Evolutionary conservation across 2,888 invertebrate species (phyloP).

Genomic region (Mesodorylaimus sp.): DNA sequence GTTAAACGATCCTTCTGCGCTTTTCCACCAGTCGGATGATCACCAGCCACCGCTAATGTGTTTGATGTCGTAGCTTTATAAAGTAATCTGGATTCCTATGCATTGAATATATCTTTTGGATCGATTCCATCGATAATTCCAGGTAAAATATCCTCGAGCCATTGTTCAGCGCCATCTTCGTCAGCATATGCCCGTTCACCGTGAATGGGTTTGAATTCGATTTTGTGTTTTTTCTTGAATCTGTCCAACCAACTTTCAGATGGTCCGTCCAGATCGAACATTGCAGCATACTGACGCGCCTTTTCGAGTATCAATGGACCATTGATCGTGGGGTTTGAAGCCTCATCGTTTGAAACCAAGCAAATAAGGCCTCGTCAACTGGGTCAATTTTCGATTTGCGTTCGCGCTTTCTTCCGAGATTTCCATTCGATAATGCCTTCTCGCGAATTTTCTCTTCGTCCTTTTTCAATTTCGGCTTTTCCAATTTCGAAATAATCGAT

Average conservation of each 20-base stretch:
- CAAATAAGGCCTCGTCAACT: no score
- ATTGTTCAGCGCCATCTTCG: background rate
- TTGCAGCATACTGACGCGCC: no score
- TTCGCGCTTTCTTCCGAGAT: background rate
- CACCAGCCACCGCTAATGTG: background rate
- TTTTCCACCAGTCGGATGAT: background rate
- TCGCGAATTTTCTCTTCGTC: background rate
- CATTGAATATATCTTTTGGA: background rate
- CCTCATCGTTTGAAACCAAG: no score
- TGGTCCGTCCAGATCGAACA: background rate
- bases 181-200: background rate
- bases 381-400: background rate
- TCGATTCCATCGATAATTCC: background rate
- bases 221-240: background rate
- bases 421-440: background rate
- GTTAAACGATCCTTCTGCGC: background rate
- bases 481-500: background rate
- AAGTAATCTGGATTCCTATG: background rate
- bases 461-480: no score
- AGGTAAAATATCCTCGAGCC: background rate
- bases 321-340: background rate
- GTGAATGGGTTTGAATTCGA: background rate
- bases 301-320: background rate
- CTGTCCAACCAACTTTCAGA: background rate
- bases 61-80: background rate